These are phyloP conservation scores for Jordanella pulchra DNA, from an alignment of 2,797 vertebrate species.

Conservation along the genomic window DNA sequence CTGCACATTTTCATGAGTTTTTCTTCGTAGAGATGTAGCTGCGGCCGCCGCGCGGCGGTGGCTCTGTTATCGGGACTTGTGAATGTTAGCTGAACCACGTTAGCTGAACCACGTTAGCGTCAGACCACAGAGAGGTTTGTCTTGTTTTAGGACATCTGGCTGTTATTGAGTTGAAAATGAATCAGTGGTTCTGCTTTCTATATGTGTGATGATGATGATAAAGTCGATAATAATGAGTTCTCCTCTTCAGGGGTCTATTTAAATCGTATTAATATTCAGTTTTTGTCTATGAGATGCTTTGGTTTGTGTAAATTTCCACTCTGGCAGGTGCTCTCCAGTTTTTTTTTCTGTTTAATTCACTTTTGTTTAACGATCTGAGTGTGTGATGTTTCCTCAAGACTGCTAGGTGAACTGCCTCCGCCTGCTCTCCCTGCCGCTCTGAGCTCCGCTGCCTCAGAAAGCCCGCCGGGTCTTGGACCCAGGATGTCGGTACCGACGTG, in stretches of 20 bases:
- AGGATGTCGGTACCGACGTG: constrained; percentile 7
- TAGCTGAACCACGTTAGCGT: constrained; percentile 24
- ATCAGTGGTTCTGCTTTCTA: constrained; percentile 56
- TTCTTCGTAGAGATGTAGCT: neutral
- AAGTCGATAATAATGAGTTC: constrained; percentile 61
- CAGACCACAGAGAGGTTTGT: constrained; percentile 68
- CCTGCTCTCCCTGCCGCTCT: constrained; percentile 23
- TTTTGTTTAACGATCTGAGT: constrained; percentile 56
- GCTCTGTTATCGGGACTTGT: neutral
- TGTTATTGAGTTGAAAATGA: constrained; percentile 32
- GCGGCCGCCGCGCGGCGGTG: neutral
- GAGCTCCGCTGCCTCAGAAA: constrained; percentile 3
- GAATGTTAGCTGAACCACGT: constrained; percentile 1
- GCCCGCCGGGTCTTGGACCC: constrained; percentile 8
- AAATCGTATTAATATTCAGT: constrained; percentile 70
- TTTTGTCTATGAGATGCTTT: constrained; percentile 66
- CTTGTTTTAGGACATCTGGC: constrained; percentile 56
- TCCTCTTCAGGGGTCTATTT: constrained; percentile 72
- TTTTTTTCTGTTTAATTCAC: constrained; percentile 69
- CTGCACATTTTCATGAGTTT: neutral
- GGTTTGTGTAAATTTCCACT: constrained; percentile 69
- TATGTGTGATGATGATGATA: constrained; percentile 53
- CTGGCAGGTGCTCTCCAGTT: constrained; percentile 66
- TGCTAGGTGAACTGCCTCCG: constrained; percentile 67
- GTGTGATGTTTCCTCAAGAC: constrained; percentile 72